Base-by-base conservation (phyloP, 2,797 vertebrate genomes). In the Alfaro cultratus region DNA sequence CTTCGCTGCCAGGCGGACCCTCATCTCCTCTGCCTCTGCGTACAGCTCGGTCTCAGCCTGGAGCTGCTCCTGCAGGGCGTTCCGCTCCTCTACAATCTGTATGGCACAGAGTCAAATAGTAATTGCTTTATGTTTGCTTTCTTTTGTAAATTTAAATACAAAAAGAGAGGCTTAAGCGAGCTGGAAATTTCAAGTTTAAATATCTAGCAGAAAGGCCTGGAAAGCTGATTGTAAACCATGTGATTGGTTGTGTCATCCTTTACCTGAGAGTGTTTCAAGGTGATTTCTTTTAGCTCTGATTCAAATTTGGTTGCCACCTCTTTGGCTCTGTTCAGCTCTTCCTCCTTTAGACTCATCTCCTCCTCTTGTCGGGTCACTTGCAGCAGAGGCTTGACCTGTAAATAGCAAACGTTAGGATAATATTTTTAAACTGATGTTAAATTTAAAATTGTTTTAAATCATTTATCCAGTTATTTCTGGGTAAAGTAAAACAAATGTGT, bases 341-440 rank as follows among this genome's bases (percentile, higher is more conserved):
- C 98, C 0, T 99, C 98, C 86, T 99, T 99, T 77, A 97, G 94
- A 88, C 96, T 91, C 97, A 99, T 98, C 93, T 99, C 98, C 86
- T 99, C 98, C 81, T 99, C 98, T 92, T 99, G 98, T 67, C 98
- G 94, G 0, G 98, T 98, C 87, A 99, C 98, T 94, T 99, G 98
- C 76, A 99, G 96, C 85, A 99, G 93, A 34, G 98, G 98, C 94
- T 99, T 99, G 89, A 99, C 98, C 98, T 99, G 87, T 73, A 23
- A 78, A 72, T 72, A 12, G 77, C 45, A 8, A 78, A 13, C n/a
- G 34, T 7, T 5, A 13, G 46, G 2, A 81, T 5, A 31, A 1
- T 21, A 15, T 36, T 39, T 23, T 23, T 5, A 5, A 0, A 10
- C 26, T 45, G 77, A 67, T 16, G 15, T 1, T 36, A 41, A 21